Evolutionary conservation across 1,140 invertebrate species (phyloP), one percentile per base, ranked within the genome.

Genomic region (Trachymyrmex cornetzi): DNA sequence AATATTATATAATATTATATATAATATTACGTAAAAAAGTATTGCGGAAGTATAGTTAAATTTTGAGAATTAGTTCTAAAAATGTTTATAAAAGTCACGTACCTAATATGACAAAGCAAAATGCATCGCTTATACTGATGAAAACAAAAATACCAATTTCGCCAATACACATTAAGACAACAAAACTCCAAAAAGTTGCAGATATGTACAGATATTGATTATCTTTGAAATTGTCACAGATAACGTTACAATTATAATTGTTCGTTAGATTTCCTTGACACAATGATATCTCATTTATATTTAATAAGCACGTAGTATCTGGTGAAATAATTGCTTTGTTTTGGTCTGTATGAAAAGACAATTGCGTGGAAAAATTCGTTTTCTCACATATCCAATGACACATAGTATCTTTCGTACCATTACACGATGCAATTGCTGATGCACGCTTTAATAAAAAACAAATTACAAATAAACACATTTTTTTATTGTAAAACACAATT

Each of bases 121-220:
- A 97, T 24, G 97, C 97, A 94, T 98, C 97, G 55, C 97, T 97
- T 44, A 98, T 97, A 77, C 97, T 97, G 90, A 98, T 98, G 24
- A 96, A 96, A 1, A 98, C 97, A 93, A 98, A 98, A 91, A 97
- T 98, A n/a, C 97, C 96, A 87, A 98, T 97, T 1, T 96, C 97
- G 50, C 97, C 97, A 1, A 97, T 79, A 48, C 96, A 97, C 95
- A 97, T 96, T 5, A 98, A 38, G 1, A 38, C 7, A 38, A 38
- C 9, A 11, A 38, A 38, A 38, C 38, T 38, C 38, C 38, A 38
- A 38, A 38, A 92, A 5, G 97, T 96, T 0, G 92, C 80, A 0
- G 96, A 96, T 34, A 88, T 92, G 87, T 97, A 97, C 30, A 97
- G 92, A 85, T 93, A 95, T 59, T 88, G 72, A 38, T 66, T 16